Base-by-base conservation (phyloP, 2,888 invertebrate genomes). In the Hermaeophaga mercurialis region DNA sequence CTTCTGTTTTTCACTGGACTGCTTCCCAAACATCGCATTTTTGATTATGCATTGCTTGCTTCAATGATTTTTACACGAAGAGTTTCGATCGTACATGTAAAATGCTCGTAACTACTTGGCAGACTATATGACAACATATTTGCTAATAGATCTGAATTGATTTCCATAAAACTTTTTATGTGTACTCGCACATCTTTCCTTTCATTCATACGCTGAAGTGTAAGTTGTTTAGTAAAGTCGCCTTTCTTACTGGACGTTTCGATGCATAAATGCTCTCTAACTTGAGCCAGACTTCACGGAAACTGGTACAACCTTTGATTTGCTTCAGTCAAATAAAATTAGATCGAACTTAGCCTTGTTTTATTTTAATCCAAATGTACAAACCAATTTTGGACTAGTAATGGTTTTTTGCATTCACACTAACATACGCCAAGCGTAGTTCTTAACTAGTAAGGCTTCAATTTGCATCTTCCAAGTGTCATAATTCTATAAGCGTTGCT, bases 231-330 rank as follows among this genome's bases (percentile, higher is more conserved):
- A 78, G 54, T 3, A 78, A 56, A 2, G 72, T 75, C 0, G 76
- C 77, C 54, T 78, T 78, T 28, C 73, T 1, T 4, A 75, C 75
- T 1, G 75, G 75, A 3, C 75, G 75, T 36, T 66, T n/a, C n/a
- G n/a, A n/a, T n/a, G n/a, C n/a, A n/a, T n/a, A n/a, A n/a, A n/a
- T n/a, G n/a, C n/a, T n/a, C n/a, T n/a, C n/a, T n/a, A n/a, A n/a
- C n/a, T n/a, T n/a, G n/a, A n/a, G n/a, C n/a, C n/a, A n/a, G n/a
- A n/a, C n/a, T n/a, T n/a, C n/a, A n/a, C n/a, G n/a, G n/a, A n/a
- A n/a, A n/a, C n/a, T n/a, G n/a, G n/a, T n/a, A n/a, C n/a, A n/a
- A n/a, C n/a, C n/a, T n/a, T n/a, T n/a, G n/a, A n/a, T n/a, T n/a
- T n/a, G n/a, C n/a, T n/a, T n/a, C n/a, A n/a, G n/a, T n/a, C n/a